Percentiles rank a stretch among this genome's conserved stretches.
Conservation (phyloP, 1,140 invertebrate species). For the Drosophila fuyamai region DNA sequence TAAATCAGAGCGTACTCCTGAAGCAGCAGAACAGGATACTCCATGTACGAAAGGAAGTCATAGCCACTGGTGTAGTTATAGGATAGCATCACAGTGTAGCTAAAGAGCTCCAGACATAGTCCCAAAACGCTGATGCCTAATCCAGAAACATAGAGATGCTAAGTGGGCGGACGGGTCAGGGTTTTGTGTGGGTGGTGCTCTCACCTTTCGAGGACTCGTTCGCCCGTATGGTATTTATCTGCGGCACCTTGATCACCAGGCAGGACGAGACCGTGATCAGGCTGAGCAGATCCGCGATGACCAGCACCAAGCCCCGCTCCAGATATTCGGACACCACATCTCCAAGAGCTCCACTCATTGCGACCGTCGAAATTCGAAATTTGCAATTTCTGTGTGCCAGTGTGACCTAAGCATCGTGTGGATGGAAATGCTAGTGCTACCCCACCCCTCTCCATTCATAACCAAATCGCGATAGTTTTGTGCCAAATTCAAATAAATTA, state of each 20-base stretch:
- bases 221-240: conserved; percentile 87
- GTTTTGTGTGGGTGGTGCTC: conserved; percentile 10
- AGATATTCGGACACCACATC: conserved; percentile 63
- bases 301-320: conserved; percentile 70
- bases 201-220: conserved; percentile 87
- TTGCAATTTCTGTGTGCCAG: conserved; percentile 17
- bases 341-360: conserved; percentile 30
- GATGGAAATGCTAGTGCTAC: not conserved
- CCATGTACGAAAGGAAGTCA: conserved; percentile 88
- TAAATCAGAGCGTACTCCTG: conserved; percentile 89
- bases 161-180: conserved; percentile 10
- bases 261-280: conserved; percentile 88
- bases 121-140: conserved; percentile 74
- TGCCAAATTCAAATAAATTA: not conserved
- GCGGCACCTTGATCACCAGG: conserved; percentile 88
- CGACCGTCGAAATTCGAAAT: conserved; percentile 37
- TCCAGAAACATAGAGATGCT: conserved; percentile 7
- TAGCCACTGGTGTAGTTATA: conserved; percentile 89
- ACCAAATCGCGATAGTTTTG: not conserved
- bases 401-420: conserved; percentile 14
- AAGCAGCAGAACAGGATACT: conserved; percentile 88
- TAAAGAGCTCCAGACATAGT: conserved; percentile 85
- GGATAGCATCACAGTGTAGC: conserved; percentile 89
- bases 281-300: conserved; percentile 87
- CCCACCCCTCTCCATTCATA: not conserved